Evolutionary conservation across 2,888 invertebrate species (phyloP), one percentile per base, ranked within the genome.

Genomic region (Carterocephalus palaemon): DNA sequence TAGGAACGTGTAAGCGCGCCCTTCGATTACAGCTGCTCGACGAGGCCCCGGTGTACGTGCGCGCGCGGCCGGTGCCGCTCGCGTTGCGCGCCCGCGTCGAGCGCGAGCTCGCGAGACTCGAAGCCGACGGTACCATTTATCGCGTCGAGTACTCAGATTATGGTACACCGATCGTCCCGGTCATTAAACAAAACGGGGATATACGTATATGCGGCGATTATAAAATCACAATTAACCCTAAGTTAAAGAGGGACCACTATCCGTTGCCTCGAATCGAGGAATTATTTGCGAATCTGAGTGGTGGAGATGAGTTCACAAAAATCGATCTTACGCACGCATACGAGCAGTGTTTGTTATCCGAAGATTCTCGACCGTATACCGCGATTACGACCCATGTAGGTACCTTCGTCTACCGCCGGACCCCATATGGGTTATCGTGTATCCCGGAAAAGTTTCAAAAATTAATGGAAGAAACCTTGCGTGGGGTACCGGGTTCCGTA

Each of bases 111-210:
- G 48, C 32, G 2, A 52, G 57, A 0, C 34, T 59, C 4, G 47
- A 52, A 22, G 16, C 10, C 0, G 60, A 60, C 1, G 57, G 53
- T 1, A 29, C 54, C 1, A 54, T 61, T 3, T 53, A 51, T 32
- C 33, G 46, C 3, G 55, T 57, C 0, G 57, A 58, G 1, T 9
- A 47, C 23, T 58, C 54, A 0, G 59, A 59, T 5, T 59, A 50
- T 23, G 57, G 56, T 1, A 57, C 56, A 1, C 60, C 56, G 3
- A 62, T 60, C 4, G 59, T 60, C 0, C 59, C 58, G 0, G 51
- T 59, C 0, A 32, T 60, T 9, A 60, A 63, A 26, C 4, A 1
- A 13, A 49, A 47, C 13, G 53, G 56, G 0, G 46, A 41, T 4
- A 50, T 57, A n/a, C 28, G 54, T 0, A 53, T 62, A 1, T 60